Percentiles rank a stretch among this genome's conserved stretches.
phyloP scores from a whole-genome alignment of 2,113 vertebrate genomes.

The Andinoacara biseriatus region DNA sequence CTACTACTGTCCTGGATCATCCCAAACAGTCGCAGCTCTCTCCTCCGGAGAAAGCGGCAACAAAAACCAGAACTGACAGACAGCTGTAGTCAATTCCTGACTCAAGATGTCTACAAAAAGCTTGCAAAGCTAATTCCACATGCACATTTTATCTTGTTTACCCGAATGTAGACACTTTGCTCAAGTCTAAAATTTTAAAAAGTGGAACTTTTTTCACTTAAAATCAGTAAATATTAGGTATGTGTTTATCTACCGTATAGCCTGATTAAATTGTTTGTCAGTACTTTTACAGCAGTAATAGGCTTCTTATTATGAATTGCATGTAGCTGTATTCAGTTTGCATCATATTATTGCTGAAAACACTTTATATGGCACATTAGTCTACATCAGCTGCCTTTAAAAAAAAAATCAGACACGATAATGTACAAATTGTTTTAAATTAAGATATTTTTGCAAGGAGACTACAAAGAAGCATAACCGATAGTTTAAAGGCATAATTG shows the following conservation, averaged over 20 bases:
- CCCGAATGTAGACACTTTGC: neutral
- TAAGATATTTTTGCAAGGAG: neutral
- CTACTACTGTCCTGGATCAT: conserved; percentile 71
- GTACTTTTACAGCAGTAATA: neutral
- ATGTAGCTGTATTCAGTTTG: neutral
- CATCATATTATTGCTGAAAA: neutral
- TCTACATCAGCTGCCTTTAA: neutral
- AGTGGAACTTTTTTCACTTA: neutral
- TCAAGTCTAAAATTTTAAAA: neutral
- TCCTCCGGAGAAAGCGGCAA: conserved; percentile 23
- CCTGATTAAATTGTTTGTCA: neutral
- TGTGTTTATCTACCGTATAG: neutral
- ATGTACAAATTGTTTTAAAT: neutral
- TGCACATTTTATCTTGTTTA: neutral
- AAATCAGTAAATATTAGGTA: neutral
- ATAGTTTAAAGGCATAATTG: neutral
- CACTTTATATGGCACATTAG: neutral
- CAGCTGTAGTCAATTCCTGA: conserved; percentile 31
- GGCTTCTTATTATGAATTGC: neutral
- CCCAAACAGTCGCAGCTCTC: conserved; percentile 35
- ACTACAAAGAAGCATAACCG: neutral
- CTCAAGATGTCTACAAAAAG: conserved; percentile 20
- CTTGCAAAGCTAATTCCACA: neutral
- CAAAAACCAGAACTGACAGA: conserved; percentile 47
- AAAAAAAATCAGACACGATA: neutral